Conservation (phyloP, 2,113 vertebrate species). For the Coryphaenoides rupestris region DNA sequence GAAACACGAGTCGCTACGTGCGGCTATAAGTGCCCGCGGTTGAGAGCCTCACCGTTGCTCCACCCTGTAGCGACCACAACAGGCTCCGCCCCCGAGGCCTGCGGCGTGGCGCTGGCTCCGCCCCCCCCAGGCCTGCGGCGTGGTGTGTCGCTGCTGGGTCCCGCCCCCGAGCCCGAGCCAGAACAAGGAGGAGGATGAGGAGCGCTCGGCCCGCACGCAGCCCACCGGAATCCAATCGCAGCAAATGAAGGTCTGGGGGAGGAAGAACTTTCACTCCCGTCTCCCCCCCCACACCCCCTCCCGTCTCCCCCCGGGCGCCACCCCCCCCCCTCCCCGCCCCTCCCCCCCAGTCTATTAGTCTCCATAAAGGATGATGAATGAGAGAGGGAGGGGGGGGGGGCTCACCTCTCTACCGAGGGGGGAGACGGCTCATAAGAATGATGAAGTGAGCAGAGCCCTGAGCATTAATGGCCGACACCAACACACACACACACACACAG, state of each 20-base stretch:
- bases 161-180: no score
- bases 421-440: slow-evolving; percentile 71
- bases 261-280: slow-evolving; percentile 55
- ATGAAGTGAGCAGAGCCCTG: slow-evolving; percentile 70
- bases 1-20: no score
- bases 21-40: no score
- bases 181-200: no score
- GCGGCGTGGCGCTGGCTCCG: no score
- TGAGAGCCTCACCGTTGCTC: no score
- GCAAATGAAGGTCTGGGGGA: slow-evolving; percentile 63
- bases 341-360: slow-evolving; percentile 73
- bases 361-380: slow-evolving; percentile 81
- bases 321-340: slow-evolving; percentile 23
- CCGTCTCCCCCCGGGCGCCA: slow-evolving; percentile 54
- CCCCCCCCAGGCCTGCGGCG: slow-evolving; percentile 16
- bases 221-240: no score
- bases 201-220: no score
- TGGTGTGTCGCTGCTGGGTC: no score
- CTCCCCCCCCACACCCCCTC: slow-evolving; percentile 34
- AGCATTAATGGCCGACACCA: slow-evolving; percentile 55
- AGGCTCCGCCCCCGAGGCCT: no score
- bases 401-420: slow-evolving; percentile 42
- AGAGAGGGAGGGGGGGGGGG: slow-evolving; percentile 62
- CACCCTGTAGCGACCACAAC: no score
- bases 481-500: slow-evolving; percentile 18